These are phyloP conservation scores for Vidua chalybeata DNA, from an alignment of 2,113 vertebrate genomes.

Conservation along the genomic window DNA sequence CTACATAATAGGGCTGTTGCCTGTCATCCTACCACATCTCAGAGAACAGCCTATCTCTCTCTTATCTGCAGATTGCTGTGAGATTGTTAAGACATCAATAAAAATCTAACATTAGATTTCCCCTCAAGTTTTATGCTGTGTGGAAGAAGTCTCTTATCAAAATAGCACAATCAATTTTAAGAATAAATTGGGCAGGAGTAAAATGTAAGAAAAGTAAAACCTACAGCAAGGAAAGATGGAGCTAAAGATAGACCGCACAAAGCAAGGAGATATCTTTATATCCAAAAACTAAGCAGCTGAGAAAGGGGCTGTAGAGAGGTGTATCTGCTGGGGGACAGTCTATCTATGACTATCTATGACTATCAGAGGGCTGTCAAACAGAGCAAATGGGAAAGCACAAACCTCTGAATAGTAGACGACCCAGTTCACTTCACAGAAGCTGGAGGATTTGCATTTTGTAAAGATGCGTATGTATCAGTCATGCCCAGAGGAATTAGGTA, in stretches of 20 bases:
- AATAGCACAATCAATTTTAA: background rate
- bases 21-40: background rate
- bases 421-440: background rate
- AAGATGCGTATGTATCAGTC: rapidly evolving
- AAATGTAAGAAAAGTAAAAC: background rate
- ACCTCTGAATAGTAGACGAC: rapidly evolving
- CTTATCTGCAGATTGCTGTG: background rate
- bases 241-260: background rate
- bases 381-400: background rate
- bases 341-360: too few relatives aligned
- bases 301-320: background rate
- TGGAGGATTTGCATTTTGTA: background rate
- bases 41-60: background rate
- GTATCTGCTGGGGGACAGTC: background rate
- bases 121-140: background rate
- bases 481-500: background rate
- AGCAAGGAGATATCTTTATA: background rate
- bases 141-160: background rate
- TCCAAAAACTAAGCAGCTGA: background rate
- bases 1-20: background rate
- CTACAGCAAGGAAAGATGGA: background rate
- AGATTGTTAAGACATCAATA: background rate
- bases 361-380: background rate
- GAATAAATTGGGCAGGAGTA: background rate
- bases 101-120: background rate